Conservation (phyloP, 37 sponge, comb jelly and placozoan genomes). For the Petrosia ficiformis region DNA sequence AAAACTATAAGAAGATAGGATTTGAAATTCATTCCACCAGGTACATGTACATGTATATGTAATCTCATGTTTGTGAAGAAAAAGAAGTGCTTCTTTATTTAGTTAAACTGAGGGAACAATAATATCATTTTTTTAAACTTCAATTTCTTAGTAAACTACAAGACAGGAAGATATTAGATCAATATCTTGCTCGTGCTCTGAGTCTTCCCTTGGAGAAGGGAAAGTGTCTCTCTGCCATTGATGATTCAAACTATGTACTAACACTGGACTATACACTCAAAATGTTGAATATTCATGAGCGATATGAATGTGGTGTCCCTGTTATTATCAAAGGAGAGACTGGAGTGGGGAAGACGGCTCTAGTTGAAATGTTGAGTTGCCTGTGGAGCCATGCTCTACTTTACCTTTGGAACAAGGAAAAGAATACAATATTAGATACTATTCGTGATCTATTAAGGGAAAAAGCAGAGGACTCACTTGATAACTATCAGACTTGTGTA, state of each 20-base stretch:
- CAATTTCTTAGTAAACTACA: constrained; percentile 56
- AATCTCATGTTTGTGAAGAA: background rate
- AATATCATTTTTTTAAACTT: too few species aligned
- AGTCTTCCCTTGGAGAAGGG: constrained; percentile 47
- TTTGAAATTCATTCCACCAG: constrained; percentile 49
- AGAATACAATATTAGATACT: constrained; percentile 13
- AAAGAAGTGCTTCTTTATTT: too few species aligned
- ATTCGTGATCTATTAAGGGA: constrained; percentile 2
- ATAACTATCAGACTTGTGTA: constrained; percentile 37
- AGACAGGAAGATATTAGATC: constrained; percentile 57
- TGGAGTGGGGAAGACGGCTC: constrained; percentile 92
- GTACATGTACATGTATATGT: constrained; percentile 30
- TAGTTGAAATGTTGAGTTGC: constrained; percentile 83
- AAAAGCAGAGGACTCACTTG: background rate
- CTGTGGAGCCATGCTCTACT: constrained; percentile 78
- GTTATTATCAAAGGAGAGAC: constrained; percentile 96
- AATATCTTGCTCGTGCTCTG: constrained; percentile 61
- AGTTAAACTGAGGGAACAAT: too few species aligned
- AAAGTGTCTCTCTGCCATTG: constrained; percentile 47
- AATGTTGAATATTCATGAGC: constrained; percentile 74
- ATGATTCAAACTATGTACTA: constrained; percentile 79
- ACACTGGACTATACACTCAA: constrained; percentile 87
- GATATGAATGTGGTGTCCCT: constrained; percentile 74
- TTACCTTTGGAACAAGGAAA: constrained; percentile 52
- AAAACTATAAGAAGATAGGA: constrained; percentile 53